Base-by-base conservation (phyloP, 1,140 invertebrate genomes). In the Drosophila pseudoobscura region DNA sequence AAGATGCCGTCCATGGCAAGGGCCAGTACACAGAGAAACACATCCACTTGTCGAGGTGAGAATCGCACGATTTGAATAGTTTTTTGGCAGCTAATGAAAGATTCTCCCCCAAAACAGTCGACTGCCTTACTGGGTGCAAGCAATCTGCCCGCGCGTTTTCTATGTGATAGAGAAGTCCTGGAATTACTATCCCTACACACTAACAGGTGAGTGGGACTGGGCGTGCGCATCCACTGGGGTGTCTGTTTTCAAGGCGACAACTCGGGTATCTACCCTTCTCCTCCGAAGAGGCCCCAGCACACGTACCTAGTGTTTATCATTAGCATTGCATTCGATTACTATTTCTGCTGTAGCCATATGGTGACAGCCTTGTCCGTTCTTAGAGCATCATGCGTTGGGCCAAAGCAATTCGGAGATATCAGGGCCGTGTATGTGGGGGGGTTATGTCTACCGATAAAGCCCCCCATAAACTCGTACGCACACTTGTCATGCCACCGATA, bases 141-240 rank as follows among this genome's bases (percentile, higher is more conserved):
- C 96, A 9, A 91, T 98, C 41, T 95, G 97, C 90, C 97, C 97
- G 63, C 95, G 95, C 92, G 95, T 98, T 91, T 98, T 98, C 92
- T 98, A 98, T 92, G 94, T 98, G 0, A 98, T 96, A 68, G 97
- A 98, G 92, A 98, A 97, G 90, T 96, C 97, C 13, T 98, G 97
- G 97, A 98, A 98, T 92, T 98, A 97, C 92, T 98, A 97, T 93
- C 97, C 97, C 47, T 97, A 95, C 90, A 98, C 97, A 35, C 95
- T 97, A 47, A 98, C 97, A 94, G 96, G 96, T 96, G 93, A 82
- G 35, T 31, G 24, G 22, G 26, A 20, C 31, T 39, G 35, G 31
- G 39, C 53, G 60, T 66, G 75, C 61, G 71, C 71, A 65, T 62
- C 52, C 29, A 59, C 31, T 26, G 29, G 15, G 35, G 29, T 31